Evolutionary conservation across 2,888 invertebrate genomes (phyloP).

Genomic region (Anthrax anthrax): DNA sequence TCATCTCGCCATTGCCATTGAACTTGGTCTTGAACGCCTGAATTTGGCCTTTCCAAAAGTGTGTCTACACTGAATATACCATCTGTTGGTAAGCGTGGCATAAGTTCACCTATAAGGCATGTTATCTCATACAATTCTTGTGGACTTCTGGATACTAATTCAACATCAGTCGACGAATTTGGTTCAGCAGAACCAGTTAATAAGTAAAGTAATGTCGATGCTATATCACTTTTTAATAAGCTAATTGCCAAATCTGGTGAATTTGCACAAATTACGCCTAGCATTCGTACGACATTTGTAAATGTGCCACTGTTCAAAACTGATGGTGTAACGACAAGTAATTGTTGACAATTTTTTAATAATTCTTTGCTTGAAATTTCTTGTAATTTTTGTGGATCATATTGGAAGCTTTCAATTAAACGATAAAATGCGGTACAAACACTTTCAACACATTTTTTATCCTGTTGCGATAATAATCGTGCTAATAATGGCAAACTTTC

Average conservation of each 20-base stretch:
- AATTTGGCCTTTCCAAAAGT: slow-evolving; percentile 62
- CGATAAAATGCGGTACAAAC: slow-evolving; percentile 94
- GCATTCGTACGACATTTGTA: slow-evolving; percentile 89
- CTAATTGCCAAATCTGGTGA: slow-evolving; percentile 89
- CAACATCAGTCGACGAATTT: slow-evolving; percentile 44
- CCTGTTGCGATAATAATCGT: slow-evolving; percentile 65
- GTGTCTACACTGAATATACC: slow-evolving; percentile 91
- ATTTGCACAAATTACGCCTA: slow-evolving; percentile 90
- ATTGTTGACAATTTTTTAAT: slow-evolving; percentile 82
- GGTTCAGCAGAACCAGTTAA: slow-evolving; percentile 73
- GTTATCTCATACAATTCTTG: slow-evolving; percentile 97
- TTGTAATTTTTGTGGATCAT: slow-evolving; percentile 75
- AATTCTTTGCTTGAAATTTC: slow-evolving; percentile 83
- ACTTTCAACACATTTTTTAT: slow-evolving; percentile 96
- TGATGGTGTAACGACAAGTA: slow-evolving; percentile 87
- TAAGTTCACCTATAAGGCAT: slow-evolving; percentile 88
- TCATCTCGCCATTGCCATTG: slow-evolving; percentile 98
- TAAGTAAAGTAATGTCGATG: slow-evolving; percentile 86
- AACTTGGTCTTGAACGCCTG: slow-evolving; percentile 57
- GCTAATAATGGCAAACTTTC: slow-evolving; percentile 80
- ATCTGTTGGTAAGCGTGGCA: slow-evolving; percentile 90
- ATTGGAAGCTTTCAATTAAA: slow-evolving; percentile 90
- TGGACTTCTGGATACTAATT: slow-evolving; percentile 79
- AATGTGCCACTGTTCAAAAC: slow-evolving; percentile 89
- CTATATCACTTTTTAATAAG: slow-evolving; percentile 86